Evolutionary conservation across 2,113 vertebrate species (phyloP).

Genomic region (Albula goreensis): DNA sequence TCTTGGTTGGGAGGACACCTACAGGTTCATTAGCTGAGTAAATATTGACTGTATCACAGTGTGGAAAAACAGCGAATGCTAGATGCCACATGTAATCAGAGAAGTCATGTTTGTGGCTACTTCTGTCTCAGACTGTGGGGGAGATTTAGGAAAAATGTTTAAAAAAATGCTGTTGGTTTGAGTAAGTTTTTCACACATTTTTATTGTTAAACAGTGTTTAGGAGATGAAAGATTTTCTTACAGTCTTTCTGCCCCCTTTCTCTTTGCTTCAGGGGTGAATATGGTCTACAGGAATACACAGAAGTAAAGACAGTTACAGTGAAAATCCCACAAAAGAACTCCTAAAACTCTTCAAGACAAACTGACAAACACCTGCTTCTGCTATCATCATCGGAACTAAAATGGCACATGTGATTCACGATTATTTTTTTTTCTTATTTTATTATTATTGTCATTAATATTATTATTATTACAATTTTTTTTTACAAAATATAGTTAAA

Average conservation of each 20-base stretch:
- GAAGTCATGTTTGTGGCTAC: too few relatives aligned
- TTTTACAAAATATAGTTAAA: neutral
- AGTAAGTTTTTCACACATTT: neutral
- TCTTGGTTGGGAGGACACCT: too few relatives aligned
- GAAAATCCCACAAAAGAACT: slow-evolving; percentile 85
- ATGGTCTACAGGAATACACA: slow-evolving; percentile 83
- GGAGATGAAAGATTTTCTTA: neutral
- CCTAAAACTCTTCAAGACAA: slow-evolving; percentile 58
- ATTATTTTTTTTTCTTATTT: neutral
- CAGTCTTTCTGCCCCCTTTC: neutral
- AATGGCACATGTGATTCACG: slow-evolving; percentile 15
- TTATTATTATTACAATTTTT: neutral
- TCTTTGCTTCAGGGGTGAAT: slow-evolving; percentile 75
- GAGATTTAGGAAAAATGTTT: too few relatives aligned
- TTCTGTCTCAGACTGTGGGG: too few relatives aligned
- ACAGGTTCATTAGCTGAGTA: too few relatives aligned
- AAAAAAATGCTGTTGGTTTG: neutral
- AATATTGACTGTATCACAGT: too few relatives aligned
- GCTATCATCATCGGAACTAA: neutral
- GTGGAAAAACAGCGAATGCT: too few relatives aligned
- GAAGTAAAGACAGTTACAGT: slow-evolving; percentile 86
- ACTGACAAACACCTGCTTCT: neutral
- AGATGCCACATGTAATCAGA: too few relatives aligned
- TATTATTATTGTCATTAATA: neutral
- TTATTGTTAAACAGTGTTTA: neutral